phyloP scores from a whole-genome alignment of 2,888 invertebrate genomes.

The Beris chalybata region DNA sequence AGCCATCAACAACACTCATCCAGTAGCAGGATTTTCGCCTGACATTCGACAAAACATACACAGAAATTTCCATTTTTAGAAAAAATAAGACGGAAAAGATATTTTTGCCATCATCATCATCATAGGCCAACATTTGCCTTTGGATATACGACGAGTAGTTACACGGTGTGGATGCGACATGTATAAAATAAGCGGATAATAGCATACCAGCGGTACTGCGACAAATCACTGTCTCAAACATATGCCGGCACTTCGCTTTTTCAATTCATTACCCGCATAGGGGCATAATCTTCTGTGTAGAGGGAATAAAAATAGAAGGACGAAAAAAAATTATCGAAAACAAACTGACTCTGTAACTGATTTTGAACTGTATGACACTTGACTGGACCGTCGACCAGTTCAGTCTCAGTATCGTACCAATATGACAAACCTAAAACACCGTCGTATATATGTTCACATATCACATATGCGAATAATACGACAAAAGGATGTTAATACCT shows the following conservation, averaged over 20 bases:
- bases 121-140: no score
- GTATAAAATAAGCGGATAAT: conserved; percentile 14
- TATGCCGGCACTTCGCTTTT: conserved; percentile 8
- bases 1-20: conserved; percentile 24
- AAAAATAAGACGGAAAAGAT: conserved; percentile 15
- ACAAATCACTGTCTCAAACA: conserved; percentile 31
- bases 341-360: no score
- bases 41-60: conserved; percentile 19
- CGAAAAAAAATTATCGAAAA: no score
- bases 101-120: conserved; percentile 17
- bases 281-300: neutral
- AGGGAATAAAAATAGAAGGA: no score
- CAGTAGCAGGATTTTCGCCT: conserved; percentile 19
- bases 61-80: conserved; percentile 13
- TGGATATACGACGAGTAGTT: no score
- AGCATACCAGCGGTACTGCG: conserved; percentile 4
- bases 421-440: no score
- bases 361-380: no score
- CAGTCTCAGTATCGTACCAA: no score
- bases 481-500: no score
- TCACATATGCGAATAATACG: no score
- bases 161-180: neutral
- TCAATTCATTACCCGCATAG: conserved; percentile 13
- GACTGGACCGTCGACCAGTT: no score
- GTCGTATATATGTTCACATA: no score